phyloP scores from a whole-genome alignment of 2,113 vertebrate genomes.

The Poecilia latipinna region DNA sequence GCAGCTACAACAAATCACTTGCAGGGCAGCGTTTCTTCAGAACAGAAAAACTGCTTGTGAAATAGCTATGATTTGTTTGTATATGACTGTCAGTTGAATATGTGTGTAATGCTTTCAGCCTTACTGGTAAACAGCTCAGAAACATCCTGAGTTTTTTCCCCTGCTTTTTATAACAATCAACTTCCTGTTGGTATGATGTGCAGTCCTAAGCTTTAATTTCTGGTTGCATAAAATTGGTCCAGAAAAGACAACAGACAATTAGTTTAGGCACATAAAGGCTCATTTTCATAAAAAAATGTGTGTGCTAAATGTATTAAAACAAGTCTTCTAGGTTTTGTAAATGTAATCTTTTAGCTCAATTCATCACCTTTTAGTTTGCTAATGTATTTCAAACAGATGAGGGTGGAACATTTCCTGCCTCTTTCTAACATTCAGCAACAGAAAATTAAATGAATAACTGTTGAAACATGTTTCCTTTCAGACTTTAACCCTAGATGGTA shows the following conservation, averaged over 20 bases:
- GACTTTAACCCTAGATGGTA: too few species aligned
- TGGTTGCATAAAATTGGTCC: too few species aligned
- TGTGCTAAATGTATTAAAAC: too few species aligned
- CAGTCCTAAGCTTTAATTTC: not conserved
- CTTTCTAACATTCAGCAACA: too few species aligned
- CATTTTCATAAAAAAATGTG: too few species aligned
- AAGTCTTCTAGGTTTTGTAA: too few species aligned
- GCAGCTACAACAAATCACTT: conserved; percentile 24
- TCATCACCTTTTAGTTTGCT: not conserved
- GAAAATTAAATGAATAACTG: too few species aligned
- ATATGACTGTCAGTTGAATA: conserved; percentile 11
- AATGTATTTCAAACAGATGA: not conserved
- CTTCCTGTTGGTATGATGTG: not conserved
- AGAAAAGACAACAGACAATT: not conserved
- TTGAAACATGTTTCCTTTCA: too few species aligned
- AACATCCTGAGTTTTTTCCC: not conserved
- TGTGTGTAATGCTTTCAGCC: not conserved
- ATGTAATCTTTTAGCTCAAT: not conserved
- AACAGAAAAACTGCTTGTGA: conserved; percentile 1
- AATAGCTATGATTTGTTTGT: conserved; percentile 14
- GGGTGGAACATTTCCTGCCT: too few species aligned
- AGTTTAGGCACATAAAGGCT: too few species aligned
- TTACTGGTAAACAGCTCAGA: not conserved
- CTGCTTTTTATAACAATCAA: not conserved
- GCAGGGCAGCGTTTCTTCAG: not conserved